Conservation (phyloP, 2,113 vertebrate genomes). For the Onychorhynchus coronatus region DNA sequence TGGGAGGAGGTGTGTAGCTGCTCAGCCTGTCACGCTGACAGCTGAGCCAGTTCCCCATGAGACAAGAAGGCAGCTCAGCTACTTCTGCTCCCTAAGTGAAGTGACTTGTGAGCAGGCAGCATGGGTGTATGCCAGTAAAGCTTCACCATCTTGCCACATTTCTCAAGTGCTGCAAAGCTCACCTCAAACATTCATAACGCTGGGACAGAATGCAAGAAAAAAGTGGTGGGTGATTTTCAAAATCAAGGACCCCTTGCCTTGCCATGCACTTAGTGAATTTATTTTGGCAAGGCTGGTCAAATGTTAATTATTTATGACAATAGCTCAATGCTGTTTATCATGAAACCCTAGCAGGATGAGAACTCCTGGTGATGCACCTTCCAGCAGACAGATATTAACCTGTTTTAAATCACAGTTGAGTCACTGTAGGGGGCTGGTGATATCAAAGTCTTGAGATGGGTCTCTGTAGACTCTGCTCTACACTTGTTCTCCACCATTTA, state of each 20-base stretch:
- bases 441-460: background rate
- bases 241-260: background rate
- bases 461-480: background rate
- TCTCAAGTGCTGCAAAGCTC: background rate
- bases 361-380: background rate
- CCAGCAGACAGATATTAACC: background rate
- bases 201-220: background rate
- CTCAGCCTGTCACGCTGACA: background rate
- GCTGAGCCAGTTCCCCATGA: background rate
- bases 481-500: background rate
- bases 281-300: background rate
- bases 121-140: background rate
- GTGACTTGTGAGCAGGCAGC: background rate
- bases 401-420: background rate
- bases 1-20: background rate
- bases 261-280: background rate
- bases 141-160: background rate
- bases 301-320: background rate
- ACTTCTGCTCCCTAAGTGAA: background rate
- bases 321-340: rapidly evolving
- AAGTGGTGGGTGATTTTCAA: background rate
- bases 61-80: background rate
- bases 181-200: background rate
- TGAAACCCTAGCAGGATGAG: background rate
- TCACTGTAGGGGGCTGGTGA: background rate